Conservation (phyloP, 1,140 invertebrate species). For the Sogatella furcifera region DNA sequence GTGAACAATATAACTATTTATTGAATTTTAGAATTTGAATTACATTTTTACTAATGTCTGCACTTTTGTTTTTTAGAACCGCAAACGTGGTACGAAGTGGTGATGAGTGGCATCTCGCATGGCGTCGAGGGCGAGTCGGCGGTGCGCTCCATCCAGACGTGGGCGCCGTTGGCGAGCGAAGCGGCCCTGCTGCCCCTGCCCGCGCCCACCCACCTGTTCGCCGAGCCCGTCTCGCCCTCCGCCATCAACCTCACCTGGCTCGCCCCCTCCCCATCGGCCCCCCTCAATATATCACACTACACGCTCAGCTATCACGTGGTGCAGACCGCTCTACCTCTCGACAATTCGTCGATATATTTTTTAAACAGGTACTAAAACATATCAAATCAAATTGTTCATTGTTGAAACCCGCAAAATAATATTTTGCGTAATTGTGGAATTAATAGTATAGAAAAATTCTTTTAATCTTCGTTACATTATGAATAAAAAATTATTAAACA, state of each 20-base stretch:
- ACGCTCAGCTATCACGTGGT: slow-evolving; percentile 40
- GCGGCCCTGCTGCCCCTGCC: slow-evolving; percentile 14
- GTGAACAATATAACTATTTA: too few species aligned
- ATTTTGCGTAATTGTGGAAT: too few species aligned
- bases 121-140: slow-evolving; percentile 24
- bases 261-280: slow-evolving; percentile 20
- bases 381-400: too few species aligned
- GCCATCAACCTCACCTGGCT: slow-evolving; percentile 40
- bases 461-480: too few species aligned
- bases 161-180: slow-evolving; percentile 4
- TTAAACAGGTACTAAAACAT: slow-evolving; percentile 31
- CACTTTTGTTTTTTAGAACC: slow-evolving; percentile 22
- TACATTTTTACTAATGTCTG: too few species aligned
- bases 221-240: slow-evolving; percentile 35
- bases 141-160: slow-evolving; percentile 26
- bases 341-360: slow-evolving; percentile 24
- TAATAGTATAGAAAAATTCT: too few species aligned
- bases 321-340: slow-evolving; percentile 20
- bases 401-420: too few species aligned
- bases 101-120: slow-evolving; percentile 22
- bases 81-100: slow-evolving; percentile 36
- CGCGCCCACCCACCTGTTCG: slow-evolving; percentile 37
- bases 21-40: too few species aligned
- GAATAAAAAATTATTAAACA: too few species aligned
- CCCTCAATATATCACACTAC: slow-evolving; percentile 30